Base-by-base conservation (phyloP, 2,888 invertebrate genomes). In the Thecophora atra region DNA sequence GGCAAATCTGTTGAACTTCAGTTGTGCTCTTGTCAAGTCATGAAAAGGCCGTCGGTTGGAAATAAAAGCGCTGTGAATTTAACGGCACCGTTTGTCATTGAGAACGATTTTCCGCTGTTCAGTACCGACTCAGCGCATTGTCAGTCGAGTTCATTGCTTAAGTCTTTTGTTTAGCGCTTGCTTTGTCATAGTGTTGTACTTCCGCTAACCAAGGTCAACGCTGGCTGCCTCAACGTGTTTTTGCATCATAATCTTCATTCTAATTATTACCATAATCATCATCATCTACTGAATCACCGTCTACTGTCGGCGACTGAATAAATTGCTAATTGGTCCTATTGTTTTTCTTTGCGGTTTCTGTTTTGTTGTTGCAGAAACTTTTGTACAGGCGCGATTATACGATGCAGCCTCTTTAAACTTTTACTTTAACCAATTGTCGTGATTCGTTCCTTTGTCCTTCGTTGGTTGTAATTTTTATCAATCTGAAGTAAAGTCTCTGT, bases 201-300 rank as follows among this genome's bases (percentile, higher is more conserved):
- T 58, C 58, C 58, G 58, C 58, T 28, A 8, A 26, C 8, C 26
- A 58, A 58, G 58, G 58, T 58, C 28, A 58, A 28, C 17, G 58
- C 17, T 58, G 58, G 58, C 28, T 28, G 24, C 26, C 24, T 15
- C 58, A 28, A 7, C 24, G 21, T 1, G 6, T 54, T 17, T 58
- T 58, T 28, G 24, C 58, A 26, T 26, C 26, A 17, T 28, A 15
- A 58, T 8, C 58, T 26, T 54, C n/a, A 54, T 54, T n/a, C 4
- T 54, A 6, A 54, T 54, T 24, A 54, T 54, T 15, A 17, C 58
- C 58, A 28, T 28, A 15, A 58, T 54, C 19, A 28, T 26, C 26
- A 13, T 26, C 58, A 24, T 15, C 58, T 15, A 15, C 26, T 15
- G 3, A 11, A n/a, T n/a, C 47, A 4, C 1, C 47, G 47, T n/a